phyloP scores from a whole-genome alignment of 2,888 invertebrate species.

The Unio delphinus region DNA sequence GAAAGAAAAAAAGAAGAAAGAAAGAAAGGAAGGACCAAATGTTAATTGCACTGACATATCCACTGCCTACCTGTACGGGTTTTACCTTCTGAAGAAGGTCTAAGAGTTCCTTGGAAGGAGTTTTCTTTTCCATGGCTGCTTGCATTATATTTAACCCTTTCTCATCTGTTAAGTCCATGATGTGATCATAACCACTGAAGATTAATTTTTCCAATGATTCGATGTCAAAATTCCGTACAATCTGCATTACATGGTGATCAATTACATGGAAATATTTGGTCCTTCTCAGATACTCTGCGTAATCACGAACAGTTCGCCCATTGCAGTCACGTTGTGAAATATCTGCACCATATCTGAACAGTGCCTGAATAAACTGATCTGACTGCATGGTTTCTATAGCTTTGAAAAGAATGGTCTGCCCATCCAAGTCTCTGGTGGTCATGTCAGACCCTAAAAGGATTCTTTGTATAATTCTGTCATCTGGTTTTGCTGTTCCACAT shows the following conservation, averaged over 20 bases:
- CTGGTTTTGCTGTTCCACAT: constrained; percentile 26
- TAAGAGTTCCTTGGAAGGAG: constrained; percentile 43
- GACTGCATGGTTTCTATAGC: constrained; percentile 50
- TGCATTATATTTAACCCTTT: constrained; percentile 23
- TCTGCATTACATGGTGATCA: constrained; percentile 45
- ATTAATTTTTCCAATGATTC: constrained; percentile 55
- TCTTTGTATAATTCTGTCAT: constrained; percentile 48
- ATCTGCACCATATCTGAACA: constrained; percentile 52
- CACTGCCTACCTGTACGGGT: constrained; percentile 28
- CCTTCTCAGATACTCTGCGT: constrained; percentile 36
- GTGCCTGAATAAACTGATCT: constrained; percentile 40
- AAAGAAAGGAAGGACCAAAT: no score
- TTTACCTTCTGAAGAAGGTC: constrained; percentile 34
- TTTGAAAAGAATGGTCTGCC: constrained; percentile 59
- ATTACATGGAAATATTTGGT: constrained; percentile 45
- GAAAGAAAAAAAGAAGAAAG: no score
- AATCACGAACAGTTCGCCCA: constrained; percentile 55
- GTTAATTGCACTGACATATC: no score
- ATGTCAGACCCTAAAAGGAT: constrained; percentile 51
- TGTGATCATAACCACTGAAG: constrained; percentile 64
- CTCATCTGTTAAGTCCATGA: constrained; percentile 51
- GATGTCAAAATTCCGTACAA: constrained; percentile 44
- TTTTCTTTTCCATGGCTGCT: constrained; percentile 36
- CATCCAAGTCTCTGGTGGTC: constrained; percentile 41
- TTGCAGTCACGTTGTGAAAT: constrained; percentile 49